These are phyloP conservation scores for Synaphobranchus kaupii DNA, from an alignment of 2,797 vertebrate genomes.

Conservation along the genomic window DNA sequence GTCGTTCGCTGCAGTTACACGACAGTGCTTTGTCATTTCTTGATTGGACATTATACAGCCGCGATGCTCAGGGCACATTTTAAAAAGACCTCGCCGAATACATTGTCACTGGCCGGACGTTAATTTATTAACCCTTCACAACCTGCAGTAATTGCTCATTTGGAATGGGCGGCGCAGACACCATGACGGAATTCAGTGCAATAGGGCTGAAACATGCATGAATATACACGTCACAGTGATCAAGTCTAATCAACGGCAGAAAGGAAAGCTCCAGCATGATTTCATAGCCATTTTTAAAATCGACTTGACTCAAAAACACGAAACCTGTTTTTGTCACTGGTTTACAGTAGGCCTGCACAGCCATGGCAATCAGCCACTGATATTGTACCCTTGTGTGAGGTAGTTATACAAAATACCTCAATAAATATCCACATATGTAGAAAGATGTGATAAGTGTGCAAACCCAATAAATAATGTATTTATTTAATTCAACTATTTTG, in stretches of 20 bases:
- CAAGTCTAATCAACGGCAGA: neutral
- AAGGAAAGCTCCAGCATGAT: neutral
- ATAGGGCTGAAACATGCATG: neutral
- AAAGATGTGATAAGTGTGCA: neutral
- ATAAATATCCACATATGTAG: neutral
- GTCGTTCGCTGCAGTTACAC: conserved; percentile 23
- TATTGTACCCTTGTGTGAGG: neutral
- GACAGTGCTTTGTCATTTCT: conserved; percentile 31
- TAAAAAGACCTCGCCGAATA: neutral
- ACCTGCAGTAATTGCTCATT: neutral
- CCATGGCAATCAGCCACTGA: neutral
- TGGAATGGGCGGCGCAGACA: neutral
- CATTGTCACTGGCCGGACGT: neutral
- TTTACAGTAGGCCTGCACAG: neutral
- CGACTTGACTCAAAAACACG: too few relatives aligned
- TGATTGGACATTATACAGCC: conserved; percentile 23
- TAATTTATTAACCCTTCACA: neutral
- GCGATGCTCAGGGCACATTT: neutral
- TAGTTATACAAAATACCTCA: neutral
- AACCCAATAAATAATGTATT: neutral
- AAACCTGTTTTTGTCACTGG: too few relatives aligned
- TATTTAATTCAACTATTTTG: neutral
- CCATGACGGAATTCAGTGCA: neutral
- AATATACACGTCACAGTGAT: neutral
- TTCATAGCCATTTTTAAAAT: too few relatives aligned